phyloP scores from a whole-genome alignment of 2,797 vertebrate species.

The Sebastiscus albofasciatus region DNA sequence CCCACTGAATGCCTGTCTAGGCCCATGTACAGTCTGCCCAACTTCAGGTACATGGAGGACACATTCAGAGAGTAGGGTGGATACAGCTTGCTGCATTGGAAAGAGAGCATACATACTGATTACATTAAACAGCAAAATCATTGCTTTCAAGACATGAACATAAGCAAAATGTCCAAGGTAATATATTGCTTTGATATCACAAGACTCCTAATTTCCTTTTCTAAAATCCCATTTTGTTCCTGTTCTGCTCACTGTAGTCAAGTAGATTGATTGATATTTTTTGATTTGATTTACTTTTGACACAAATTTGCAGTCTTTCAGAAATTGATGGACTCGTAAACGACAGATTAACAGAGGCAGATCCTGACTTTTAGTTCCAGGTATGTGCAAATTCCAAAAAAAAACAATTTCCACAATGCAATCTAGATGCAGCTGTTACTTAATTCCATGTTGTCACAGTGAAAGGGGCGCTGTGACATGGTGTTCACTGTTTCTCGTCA shows the following conservation, averaged over 20 bases:
- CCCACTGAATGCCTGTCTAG: slow-evolving; percentile 83
- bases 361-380: background rate
- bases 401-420: background rate
- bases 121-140: background rate
- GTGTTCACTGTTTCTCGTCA: slow-evolving; percentile 47
- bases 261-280: background rate
- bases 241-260: background rate
- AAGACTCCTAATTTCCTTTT: background rate
- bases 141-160: background rate
- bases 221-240: background rate
- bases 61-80: slow-evolving; percentile 93
- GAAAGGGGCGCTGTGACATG: background rate
- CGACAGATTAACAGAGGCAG: background rate
- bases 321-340: background rate
- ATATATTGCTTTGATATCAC: background rate
- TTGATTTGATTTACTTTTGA: background rate
- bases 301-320: background rate
- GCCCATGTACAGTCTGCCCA: slow-evolving; percentile 89
- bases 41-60: slow-evolving; percentile 95
- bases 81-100: slow-evolving; percentile 86
- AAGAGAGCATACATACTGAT: background rate
- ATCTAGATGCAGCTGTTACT: background rate
- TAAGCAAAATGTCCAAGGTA: background rate
- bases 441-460: background rate
- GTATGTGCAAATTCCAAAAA: background rate